Evolutionary conservation across 1,140 invertebrate species (phyloP).

Genomic region (Doryteuthis pealeii): DNA sequence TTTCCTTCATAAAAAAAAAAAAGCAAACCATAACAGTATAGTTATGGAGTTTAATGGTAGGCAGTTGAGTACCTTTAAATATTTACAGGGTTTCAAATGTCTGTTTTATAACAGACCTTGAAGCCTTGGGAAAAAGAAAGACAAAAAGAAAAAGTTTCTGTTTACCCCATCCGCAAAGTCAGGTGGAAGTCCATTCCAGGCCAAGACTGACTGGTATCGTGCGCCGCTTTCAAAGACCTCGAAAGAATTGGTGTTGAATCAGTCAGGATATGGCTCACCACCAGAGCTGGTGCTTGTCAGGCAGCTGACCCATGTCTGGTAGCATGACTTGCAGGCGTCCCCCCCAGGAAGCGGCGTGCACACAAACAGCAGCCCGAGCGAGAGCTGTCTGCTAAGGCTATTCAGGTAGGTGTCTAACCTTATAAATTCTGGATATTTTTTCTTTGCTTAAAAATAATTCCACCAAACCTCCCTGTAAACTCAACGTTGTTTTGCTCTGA

Average conservation of each 20-base stretch:
- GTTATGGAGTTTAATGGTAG: background rate
- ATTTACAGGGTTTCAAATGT: background rate
- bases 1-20: background rate
- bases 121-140: background rate
- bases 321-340: background rate
- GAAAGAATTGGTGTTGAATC: conserved; percentile 4
- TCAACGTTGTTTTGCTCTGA: no score
- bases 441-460: background rate
- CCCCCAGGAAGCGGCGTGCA: background rate
- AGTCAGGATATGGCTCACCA: background rate
- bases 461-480: no score
- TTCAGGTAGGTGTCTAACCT: conserved; percentile 2
- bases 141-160: background rate
- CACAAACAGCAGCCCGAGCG: background rate
- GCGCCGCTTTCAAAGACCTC: conserved; percentile 10
- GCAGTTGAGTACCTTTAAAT: background rate
- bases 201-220: background rate
- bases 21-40: background rate
- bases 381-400: background rate
- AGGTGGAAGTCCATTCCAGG: background rate
- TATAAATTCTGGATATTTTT: conserved; percentile 9
- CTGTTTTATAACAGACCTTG: conserved; percentile 1
- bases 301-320: background rate
- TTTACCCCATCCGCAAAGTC: conserved; percentile 5
- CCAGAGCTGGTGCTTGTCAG: background rate